Evolutionary conservation across 1,140 invertebrate genomes (phyloP).

Genomic region (Mamestra configurata): DNA sequence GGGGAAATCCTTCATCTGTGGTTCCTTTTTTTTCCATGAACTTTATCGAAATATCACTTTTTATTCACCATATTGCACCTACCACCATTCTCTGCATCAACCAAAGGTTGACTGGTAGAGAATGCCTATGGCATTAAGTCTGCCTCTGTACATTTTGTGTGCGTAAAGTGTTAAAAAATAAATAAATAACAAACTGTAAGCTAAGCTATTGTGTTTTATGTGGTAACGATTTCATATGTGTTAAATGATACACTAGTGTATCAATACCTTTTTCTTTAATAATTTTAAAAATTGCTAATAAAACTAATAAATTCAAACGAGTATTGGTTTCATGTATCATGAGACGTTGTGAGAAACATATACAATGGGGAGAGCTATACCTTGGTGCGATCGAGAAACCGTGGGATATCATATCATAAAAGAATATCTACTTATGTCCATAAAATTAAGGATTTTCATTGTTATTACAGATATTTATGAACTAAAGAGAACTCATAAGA

Average conservation of each 20-base stretch:
- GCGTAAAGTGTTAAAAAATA: too few relatives aligned
- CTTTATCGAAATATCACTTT: too few relatives aligned
- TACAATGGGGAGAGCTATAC: constrained; percentile 50
- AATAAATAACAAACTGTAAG: background rate
- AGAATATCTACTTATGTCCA: constrained; percentile 11
- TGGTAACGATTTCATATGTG: background rate
- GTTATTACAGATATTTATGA: background rate
- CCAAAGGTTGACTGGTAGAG: too few relatives aligned
- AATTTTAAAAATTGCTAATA: background rate
- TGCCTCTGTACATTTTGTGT: too few relatives aligned
- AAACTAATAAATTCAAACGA: constrained; percentile 6
- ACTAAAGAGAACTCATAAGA: background rate
- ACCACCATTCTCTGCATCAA: too few relatives aligned
- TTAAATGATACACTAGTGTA: background rate
- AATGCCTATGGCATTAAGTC: too few relatives aligned
- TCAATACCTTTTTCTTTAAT: constrained; percentile 12
- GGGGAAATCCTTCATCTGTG: background rate
- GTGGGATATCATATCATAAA: constrained; percentile 42
- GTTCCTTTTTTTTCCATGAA: too few relatives aligned
- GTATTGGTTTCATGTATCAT: constrained; percentile 38
- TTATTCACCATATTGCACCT: too few relatives aligned
- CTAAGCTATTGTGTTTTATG: background rate
- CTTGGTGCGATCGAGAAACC: constrained; percentile 48
- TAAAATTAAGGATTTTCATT: constrained; percentile 19
- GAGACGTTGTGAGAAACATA: constrained; percentile 48